phyloP scores from a whole-genome alignment of 2,888 invertebrate species.

The Chrysolina oricalcia region DNA sequence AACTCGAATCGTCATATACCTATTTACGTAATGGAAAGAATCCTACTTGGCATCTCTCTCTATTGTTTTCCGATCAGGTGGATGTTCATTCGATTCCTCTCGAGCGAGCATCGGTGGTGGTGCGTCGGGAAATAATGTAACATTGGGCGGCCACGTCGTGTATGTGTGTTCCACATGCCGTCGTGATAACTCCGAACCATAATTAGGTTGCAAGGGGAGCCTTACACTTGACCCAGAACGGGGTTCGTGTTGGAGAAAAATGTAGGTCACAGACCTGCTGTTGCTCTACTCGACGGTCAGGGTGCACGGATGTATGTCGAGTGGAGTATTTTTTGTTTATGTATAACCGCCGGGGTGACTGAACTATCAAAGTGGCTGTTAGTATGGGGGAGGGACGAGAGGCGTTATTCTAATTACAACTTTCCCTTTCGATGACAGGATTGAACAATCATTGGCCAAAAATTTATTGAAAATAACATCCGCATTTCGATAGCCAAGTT shows the following conservation, averaged over 20 bases:
- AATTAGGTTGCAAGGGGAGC: slow-evolving; percentile 52
- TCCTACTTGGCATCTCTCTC: no score
- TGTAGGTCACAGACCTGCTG: slow-evolving; percentile 54
- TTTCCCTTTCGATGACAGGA: no score
- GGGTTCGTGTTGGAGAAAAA: slow-evolving; percentile 55
- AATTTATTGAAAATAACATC: no score
- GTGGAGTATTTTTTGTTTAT: slow-evolving; percentile 40
- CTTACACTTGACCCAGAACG: slow-evolving; percentile 56
- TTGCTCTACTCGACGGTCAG: slow-evolving; percentile 43
- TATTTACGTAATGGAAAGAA: no score
- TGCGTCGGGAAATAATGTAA: neutral
- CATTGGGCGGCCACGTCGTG: slow-evolving; percentile 7
- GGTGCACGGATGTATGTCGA: slow-evolving; percentile 41
- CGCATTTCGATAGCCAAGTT: no score
- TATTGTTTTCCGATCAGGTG: neutral
- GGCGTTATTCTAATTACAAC: no score
- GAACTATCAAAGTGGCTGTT: slow-evolving; percentile 21
- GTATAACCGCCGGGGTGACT: slow-evolving; percentile 23
- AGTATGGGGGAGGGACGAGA: no score
- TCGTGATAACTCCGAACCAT: slow-evolving; percentile 39
- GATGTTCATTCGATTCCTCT: neutral
- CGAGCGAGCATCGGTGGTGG: neutral
- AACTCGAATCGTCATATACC: no score
- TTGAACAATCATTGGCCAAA: no score
- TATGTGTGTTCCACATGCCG: slow-evolving; percentile 39